Conservation (phyloP, 2,797 vertebrate genomes). For the Pangasius sanitwongsei region DNA sequence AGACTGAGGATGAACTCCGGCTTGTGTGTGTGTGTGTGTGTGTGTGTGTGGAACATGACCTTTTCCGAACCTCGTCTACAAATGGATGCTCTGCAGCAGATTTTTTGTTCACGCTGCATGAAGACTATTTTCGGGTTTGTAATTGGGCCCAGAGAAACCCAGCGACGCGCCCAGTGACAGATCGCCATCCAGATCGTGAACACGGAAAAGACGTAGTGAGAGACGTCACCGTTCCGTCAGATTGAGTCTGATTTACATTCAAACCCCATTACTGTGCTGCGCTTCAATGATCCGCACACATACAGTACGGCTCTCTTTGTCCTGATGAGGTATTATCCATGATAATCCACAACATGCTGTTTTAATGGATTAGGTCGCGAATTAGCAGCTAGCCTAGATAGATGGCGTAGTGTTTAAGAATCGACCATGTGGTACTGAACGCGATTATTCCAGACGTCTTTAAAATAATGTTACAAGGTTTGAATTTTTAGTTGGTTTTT, state of each 20-base stretch:
- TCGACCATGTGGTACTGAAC: not conserved
- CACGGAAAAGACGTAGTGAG: not conserved
- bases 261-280: not conserved
- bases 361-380: not conserved
- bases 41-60: conserved; percentile 3
- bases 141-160: conserved; percentile 76
- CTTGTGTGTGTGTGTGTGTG: conserved; percentile 4
- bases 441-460: not conserved
- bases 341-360: not conserved
- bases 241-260: conserved; percentile 11
- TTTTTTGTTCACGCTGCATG: conserved; percentile 9
- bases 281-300: not conserved
- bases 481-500: not conserved
- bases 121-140: conserved; percentile 57
- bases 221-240: not conserved
- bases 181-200: conserved; percentile 38
- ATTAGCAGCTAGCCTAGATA: not conserved
- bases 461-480: too few species aligned
- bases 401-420: not conserved
- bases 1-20: not conserved
- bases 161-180: conserved; percentile 48
- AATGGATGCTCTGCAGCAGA: conserved; percentile 15
- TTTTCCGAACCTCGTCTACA: not conserved
- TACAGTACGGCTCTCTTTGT: not conserved
- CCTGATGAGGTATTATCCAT: conserved; percentile 3